These are phyloP conservation scores for Phasianus colchicus DNA, from an alignment of 2,113 vertebrate species.

Conservation along the genomic window DNA sequence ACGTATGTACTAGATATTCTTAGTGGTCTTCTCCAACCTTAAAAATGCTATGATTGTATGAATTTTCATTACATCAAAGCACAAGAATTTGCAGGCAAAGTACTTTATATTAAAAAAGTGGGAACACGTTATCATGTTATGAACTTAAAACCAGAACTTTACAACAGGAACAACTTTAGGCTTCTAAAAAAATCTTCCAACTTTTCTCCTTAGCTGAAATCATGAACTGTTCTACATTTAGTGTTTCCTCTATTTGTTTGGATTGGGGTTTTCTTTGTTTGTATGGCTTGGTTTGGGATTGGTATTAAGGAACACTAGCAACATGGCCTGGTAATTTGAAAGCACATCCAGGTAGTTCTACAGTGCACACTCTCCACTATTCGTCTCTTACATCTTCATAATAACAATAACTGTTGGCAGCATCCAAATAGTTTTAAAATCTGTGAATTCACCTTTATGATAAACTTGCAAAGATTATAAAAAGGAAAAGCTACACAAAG, in stretches of 20 bases:
- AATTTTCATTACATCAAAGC: neutral
- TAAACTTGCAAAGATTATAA: neutral
- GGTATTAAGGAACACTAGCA: neutral
- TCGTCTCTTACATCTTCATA: neutral
- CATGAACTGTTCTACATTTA: neutral
- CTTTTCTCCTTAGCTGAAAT: constrained; percentile 20
- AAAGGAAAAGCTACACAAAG: neutral
- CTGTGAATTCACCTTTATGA: neutral
- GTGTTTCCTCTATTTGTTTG: neutral
- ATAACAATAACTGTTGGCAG: neutral
- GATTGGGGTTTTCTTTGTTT: neutral
- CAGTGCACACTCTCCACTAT: neutral
- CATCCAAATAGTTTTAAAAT: neutral
- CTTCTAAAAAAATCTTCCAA: neutral
- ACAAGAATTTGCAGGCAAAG: neutral
- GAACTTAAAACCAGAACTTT: neutral
- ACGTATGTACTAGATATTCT: too few species aligned
- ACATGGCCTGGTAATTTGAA: neutral
- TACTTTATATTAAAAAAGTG: neutral
- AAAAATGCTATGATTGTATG: too few species aligned
- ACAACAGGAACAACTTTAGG: neutral
- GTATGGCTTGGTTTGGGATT: neutral
- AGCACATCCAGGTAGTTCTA: neutral
- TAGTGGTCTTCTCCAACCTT: too few species aligned
- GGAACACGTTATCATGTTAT: neutral